Base-by-base conservation (phyloP, 2,113 vertebrate genomes). In the Datnioides undecimradiatus region DNA sequence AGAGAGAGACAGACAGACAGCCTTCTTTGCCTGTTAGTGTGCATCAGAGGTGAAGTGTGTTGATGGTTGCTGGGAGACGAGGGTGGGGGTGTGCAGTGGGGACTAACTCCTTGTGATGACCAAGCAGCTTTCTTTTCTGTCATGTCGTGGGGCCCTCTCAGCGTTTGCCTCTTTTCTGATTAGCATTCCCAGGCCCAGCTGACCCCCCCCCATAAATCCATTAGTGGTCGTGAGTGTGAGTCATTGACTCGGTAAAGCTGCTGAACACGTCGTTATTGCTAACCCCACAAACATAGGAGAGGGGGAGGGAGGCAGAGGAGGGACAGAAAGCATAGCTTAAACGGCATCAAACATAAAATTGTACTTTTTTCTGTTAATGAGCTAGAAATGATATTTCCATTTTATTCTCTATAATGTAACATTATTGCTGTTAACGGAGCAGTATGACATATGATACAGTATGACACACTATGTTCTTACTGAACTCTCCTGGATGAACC, bases 181-280 rank as follows among this genome's bases (percentile, higher is more conserved):
- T 92, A 90, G 90, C 87, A 88, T 86, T 85, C 68, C 29, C 58
- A 36, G 80, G 55, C 64, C 66, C 5, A 17, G 45, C 54, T 63
- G 74, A 84, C 64, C 33, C 65, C 79, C 79, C 80, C 62, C 80
- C 59, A 86, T 90, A 85, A 85, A 87, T 91, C 78, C 79, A 84
- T 85, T 79, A 81, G 79, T 76, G 84, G 64, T 88, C 73, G 12
- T 76, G 82, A 87, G 81, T 45, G 52, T 86, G 84, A 86, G 73
- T 83, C 90, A 90, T 89, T 89, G 90, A 88, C 83, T 92, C 67
- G 6, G 71, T 73, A 81, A 92, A 92, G 91, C 84, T 88, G 85
- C 87, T 90, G 84, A 91, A 88, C 77, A 57, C 63, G 48, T 86
- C 48, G 49, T 92, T 91, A 88, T 76, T 67, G 83, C 80, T 75